These are phyloP conservation scores for Ptilodon capucinus DNA, from an alignment of 2,888 invertebrate species.

Conservation along the genomic window DNA sequence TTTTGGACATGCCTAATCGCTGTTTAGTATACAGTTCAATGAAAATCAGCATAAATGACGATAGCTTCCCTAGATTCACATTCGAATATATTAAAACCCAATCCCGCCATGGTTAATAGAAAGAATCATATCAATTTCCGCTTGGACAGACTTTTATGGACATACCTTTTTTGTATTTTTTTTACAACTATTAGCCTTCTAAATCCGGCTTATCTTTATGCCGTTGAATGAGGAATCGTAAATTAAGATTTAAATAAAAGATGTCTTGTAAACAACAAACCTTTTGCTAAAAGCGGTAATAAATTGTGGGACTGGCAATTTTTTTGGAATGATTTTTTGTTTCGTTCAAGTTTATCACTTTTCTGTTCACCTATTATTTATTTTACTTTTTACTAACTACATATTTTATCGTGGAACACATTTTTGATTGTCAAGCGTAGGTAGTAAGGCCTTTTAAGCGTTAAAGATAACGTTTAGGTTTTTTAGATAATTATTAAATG, in stretches of 20 bases:
- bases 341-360: slow-evolving; percentile 40
- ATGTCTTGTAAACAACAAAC: slow-evolving; percentile 77
- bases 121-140: slow-evolving; percentile 34
- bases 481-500: neutral
- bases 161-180: slow-evolving; percentile 26
- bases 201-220: slow-evolving; percentile 65
- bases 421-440: slow-evolving; percentile 16
- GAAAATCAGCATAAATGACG: too few species aligned
- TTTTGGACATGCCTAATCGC: too few species aligned
- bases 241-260: slow-evolving; percentile 77
- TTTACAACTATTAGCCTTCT: slow-evolving; percentile 44
- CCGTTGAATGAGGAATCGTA: slow-evolving; percentile 66
- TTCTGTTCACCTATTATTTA: slow-evolving; percentile 46
- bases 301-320: slow-evolving; percentile 58
- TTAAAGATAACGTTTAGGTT: slow-evolving; percentile 4
- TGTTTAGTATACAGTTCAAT: too few species aligned
- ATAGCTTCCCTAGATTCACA: too few species aligned
- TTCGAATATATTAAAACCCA: too few species aligned
- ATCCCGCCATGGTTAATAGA: slow-evolving; percentile 7
- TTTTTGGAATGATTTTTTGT: slow-evolving; percentile 37
- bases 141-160: slow-evolving; percentile 26
- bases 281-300: slow-evolving; percentile 77
- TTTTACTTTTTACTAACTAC: slow-evolving; percentile 37
- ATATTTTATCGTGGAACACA: slow-evolving; percentile 33
- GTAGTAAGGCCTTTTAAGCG: slow-evolving; percentile 14